Percentiles rank a stretch among this genome's conserved stretches.
phyloP scores from a whole-genome alignment of 2,797 vertebrate genomes.

The Pangasius djambal region DNA sequence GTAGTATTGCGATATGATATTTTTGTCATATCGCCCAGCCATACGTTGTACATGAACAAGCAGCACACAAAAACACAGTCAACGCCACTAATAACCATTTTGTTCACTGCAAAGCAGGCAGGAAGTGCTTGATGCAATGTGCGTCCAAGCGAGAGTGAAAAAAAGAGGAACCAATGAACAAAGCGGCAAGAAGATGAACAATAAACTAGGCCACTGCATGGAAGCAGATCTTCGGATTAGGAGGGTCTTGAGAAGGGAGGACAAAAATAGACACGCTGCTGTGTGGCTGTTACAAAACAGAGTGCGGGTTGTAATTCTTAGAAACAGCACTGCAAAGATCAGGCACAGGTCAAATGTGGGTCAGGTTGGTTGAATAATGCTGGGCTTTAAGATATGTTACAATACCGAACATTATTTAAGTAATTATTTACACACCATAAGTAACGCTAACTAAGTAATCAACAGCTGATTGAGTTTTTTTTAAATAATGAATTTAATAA shows the following conservation, averaged over 20 bases:
- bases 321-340: neutral
- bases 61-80: neutral
- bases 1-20: neutral
- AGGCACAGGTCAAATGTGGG: neutral
- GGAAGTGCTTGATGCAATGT: neutral
- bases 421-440: neutral
- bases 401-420: neutral
- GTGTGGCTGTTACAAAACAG: neutral
- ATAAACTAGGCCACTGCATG: neutral
- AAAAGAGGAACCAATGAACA: slow-evolving; percentile 34
- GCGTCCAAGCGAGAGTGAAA: neutral
- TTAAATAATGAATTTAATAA: neutral
- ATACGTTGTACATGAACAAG: neutral
- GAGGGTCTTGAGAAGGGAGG: neutral
- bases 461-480: neutral
- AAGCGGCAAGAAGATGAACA: neutral
- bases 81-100: neutral
- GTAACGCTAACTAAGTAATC: neutral
- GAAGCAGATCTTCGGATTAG: neutral
- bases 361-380: neutral
- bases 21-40: neutral
- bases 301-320: neutral
- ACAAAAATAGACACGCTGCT: slow-evolving; percentile 1
- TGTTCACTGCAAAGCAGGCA: neutral
- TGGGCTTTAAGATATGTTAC: neutral